Percentiles rank a stretch among this genome's conserved stretches.
Conservation (phyloP, 2,797 vertebrate species). For the Alauda arvensis region DNA sequence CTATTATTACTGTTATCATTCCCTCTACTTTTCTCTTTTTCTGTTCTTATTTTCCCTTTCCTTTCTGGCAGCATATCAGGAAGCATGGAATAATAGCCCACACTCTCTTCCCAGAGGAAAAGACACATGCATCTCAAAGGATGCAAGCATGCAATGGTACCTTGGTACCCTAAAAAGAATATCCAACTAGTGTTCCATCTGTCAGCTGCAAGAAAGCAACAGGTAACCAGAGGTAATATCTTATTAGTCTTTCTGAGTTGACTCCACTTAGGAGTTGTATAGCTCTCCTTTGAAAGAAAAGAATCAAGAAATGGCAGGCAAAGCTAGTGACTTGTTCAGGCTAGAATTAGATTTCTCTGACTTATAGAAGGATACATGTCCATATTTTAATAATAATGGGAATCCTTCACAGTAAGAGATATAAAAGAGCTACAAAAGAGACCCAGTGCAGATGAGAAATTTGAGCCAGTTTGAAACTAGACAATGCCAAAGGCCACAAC, state of each 20-base stretch:
- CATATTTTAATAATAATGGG: background rate
- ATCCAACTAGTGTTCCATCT: conserved; percentile 43
- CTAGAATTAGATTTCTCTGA: background rate
- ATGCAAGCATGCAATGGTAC: conserved; percentile 22
- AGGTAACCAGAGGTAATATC: conserved; percentile 39
- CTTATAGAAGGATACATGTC: background rate
- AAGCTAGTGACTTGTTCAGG: background rate
- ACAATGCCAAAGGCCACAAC: background rate
- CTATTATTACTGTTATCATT: background rate
- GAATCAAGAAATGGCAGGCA: background rate
- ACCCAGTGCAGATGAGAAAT: background rate
- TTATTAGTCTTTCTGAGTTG: background rate
- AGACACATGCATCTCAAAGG: conserved; percentile 20
- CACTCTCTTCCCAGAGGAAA: conserved; percentile 44
- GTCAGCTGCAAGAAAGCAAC: conserved; percentile 51
- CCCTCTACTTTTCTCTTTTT: background rate
- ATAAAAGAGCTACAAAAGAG: background rate
- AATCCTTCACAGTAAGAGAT: background rate
- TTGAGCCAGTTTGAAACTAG: background rate
- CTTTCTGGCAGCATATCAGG: conserved; percentile 30
- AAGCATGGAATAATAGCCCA: conserved; percentile 12
- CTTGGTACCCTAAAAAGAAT: conserved; percentile 36
- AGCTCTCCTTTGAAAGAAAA: background rate
- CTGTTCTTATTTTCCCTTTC: background rate
- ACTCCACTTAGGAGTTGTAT: background rate